These are phyloP conservation scores for Himalopsyche japonica DNA, from an alignment of 2,888 invertebrate genomes.

Conservation along the genomic window DNA sequence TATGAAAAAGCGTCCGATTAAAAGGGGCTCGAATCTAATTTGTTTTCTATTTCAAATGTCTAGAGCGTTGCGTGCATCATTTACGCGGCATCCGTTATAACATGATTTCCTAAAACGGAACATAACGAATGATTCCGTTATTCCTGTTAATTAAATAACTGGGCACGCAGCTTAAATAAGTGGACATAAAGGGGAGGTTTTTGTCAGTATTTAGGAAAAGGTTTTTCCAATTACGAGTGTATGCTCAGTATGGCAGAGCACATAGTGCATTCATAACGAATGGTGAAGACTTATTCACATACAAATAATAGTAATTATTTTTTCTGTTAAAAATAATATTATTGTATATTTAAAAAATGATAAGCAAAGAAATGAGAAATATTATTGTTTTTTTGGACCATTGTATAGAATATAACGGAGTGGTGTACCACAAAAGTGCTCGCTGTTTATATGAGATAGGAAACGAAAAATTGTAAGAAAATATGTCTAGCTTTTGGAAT, in stretches of 20 bases:
- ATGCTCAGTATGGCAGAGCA: background rate
- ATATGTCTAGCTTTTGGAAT: no score
- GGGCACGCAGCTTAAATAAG: conserved; percentile 27
- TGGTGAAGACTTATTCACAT: background rate
- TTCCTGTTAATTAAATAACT: conserved; percentile 34
- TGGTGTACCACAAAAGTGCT: no score
- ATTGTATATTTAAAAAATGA: no score
- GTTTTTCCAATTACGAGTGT: background rate
- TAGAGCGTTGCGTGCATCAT: background rate
- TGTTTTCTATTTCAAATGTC: background rate
- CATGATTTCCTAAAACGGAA: no score
- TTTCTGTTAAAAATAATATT: no score
- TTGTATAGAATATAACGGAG: no score
- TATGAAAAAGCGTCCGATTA: no score
- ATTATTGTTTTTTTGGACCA: no score
- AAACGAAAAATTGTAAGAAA: no score
- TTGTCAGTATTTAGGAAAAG: background rate
- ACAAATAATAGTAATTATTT: no score
- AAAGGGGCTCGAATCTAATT: background rate
- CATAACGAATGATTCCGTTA: conserved; percentile 33
- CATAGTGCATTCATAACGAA: background rate
- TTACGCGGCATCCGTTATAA: background rate
- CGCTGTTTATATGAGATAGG: no score
- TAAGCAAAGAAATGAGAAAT: no score
- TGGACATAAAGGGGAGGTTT: background rate